Percentiles rank a stretch among this genome's conserved stretches.
phyloP scores from a whole-genome alignment of 2,113 vertebrate genomes.

The Pelusios castaneus region DNA sequence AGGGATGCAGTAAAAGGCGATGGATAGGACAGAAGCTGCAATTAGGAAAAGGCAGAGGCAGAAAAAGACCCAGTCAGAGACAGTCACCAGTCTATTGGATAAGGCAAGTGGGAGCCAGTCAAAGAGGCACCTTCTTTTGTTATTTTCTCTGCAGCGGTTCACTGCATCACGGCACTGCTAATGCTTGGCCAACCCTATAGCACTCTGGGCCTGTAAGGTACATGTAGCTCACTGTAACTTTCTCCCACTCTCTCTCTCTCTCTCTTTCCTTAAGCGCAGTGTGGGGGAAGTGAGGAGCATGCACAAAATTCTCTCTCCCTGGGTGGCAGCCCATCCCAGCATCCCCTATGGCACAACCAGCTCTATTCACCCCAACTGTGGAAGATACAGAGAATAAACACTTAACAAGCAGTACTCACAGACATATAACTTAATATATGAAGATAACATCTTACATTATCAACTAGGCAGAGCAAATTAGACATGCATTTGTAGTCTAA shows the following conservation, averaged over 20 bases:
- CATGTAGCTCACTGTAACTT: not conserved
- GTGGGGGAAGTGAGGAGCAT: not conserved
- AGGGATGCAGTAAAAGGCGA: not conserved
- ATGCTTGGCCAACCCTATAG: not conserved
- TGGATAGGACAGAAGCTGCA: not conserved
- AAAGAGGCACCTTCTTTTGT: not conserved
- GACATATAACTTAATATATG: fast-evolving
- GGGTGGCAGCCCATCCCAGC: not conserved
- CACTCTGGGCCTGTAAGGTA: fast-evolving
- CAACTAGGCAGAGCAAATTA: fast-evolving
- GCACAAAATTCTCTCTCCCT: not conserved
- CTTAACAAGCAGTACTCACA: fast-evolving
- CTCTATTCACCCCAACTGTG: not conserved
- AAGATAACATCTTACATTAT: fast-evolving
- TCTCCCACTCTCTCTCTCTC: not conserved
- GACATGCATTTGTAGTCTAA: not conserved
- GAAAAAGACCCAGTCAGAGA: not conserved
- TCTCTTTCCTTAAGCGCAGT: not conserved
- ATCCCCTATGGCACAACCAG: not conserved
- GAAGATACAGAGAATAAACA: fast-evolving
- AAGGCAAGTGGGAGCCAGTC: not conserved
- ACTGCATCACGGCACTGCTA: too few species aligned
- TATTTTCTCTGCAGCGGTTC: not conserved
- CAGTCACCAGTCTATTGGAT: not conserved
- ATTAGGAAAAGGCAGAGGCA: not conserved